These are phyloP conservation scores for Glyptemys insculpta DNA, from an alignment of 2,797 vertebrate species.

Conservation along the genomic window DNA sequence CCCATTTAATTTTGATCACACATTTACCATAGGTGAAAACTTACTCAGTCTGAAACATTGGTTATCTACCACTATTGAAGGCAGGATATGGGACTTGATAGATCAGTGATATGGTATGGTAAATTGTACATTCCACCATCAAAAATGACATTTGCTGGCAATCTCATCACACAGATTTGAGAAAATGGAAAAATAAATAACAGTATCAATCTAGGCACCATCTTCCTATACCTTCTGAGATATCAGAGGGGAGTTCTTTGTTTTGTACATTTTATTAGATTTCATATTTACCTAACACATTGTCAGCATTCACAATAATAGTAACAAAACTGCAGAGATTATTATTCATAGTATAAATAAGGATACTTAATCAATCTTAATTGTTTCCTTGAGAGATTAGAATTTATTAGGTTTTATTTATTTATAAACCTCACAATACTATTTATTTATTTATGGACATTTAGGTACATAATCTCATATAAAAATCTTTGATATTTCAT, in stretches of 20 bases:
- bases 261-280: neutral
- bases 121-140: fast-evolving
- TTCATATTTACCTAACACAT: neutral
- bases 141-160: neutral
- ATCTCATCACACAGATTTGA: neutral
- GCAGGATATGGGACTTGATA: neutral
- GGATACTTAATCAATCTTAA: conserved; percentile 56
- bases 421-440: neutral
- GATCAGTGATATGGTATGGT: neutral
- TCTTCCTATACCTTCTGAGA: neutral
- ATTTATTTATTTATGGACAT: neutral
- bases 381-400: conserved; percentile 44
- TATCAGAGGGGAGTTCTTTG: neutral
- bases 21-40: neutral
- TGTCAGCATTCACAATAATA: conserved; percentile 64
- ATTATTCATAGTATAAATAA: conserved; percentile 63
- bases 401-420: conserved; percentile 60
- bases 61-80: neutral
- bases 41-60: neutral
- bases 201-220: neutral
- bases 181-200: neutral
- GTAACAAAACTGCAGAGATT: conserved; percentile 37
- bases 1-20: neutral
- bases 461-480: conserved; percentile 37
- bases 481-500: conserved; percentile 50